Base-by-base conservation (phyloP, 2,113 vertebrate species). In the Stegastes partitus region DNA sequence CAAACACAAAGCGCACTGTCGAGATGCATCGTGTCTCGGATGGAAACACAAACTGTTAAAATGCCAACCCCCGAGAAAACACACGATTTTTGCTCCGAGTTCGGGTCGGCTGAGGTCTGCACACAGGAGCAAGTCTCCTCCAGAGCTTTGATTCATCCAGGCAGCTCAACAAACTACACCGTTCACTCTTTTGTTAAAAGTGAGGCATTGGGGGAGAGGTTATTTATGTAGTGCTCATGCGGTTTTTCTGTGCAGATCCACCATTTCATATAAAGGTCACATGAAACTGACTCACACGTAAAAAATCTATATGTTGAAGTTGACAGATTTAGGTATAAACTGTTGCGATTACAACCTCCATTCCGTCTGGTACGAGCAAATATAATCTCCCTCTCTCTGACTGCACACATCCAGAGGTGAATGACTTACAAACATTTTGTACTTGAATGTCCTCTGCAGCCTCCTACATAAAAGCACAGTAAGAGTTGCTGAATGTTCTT, bases 1-100 rank as follows among this genome's bases (percentile, higher is more conserved):
- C 71, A 84, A 86, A 88, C 77, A 79, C 74, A 34, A 34, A 34
- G 31, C 39, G 15, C 18, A 11, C 56, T 66, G 68, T 79, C 34
- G 2, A 50, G 64, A 45, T 75, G 58, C 65, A 65, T 68, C n/a
- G 4, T 16, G 3, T 81, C 77, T 59, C 22, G 0, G 12, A 59
- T 34, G 11, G 58, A 74, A 83, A 77, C 55, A 21, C 26, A 44
- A 81, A 68, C 64, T 28, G 63, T 58, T 86, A 57, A 77, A 84
- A 74, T 74, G 26, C 34, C 59, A 77, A n/a, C 53, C n/a, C n/a
- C 44, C 53, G 44, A 15, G 44, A 61, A 78, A 79, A 82, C 2
- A 3, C 11, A 12, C 14, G 39, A 49, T 73, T 61, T 67, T 64
- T 47, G 19, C 39, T 65, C 51, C 58, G 71, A 78, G 58, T 37